Evolutionary conservation across 2,888 invertebrate species (phyloP).

Genomic region (Nemoura dubitans): DNA sequence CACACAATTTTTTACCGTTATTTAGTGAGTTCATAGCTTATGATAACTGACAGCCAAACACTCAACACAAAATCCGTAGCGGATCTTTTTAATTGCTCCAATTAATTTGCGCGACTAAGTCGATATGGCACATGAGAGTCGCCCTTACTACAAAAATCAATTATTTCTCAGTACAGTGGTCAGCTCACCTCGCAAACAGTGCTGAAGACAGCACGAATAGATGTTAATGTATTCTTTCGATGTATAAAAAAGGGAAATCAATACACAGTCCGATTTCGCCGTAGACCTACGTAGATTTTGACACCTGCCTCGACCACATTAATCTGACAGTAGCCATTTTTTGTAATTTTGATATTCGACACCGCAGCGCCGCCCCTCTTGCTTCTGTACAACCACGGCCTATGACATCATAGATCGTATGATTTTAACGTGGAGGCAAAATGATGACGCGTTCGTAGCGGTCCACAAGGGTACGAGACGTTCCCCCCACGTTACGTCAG

Average conservation of each 20-base stretch:
- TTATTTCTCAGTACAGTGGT: neutral
- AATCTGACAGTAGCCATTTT: constrained; percentile 7
- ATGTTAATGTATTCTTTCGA: neutral
- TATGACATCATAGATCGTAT: neutral
- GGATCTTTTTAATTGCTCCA: neutral
- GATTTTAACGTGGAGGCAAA: neutral
- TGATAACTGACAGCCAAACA: neutral
- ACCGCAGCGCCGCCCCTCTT: neutral
- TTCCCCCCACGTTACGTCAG: neutral
- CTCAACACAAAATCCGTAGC: neutral
- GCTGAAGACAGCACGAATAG: neutral
- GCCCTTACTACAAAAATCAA: neutral
- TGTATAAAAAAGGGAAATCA: neutral
- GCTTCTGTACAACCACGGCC: neutral
- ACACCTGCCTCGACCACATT: neutral
- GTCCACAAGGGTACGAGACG: neutral
- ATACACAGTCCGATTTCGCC: neutral
- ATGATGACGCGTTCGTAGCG: neutral
- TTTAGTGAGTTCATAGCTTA: neutral
- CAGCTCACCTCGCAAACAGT: neutral
- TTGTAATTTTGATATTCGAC: neutral
- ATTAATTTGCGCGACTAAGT: neutral
- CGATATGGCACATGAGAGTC: neutral
- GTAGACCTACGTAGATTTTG: neutral
- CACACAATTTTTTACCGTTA: constrained; percentile 1